Evolutionary conservation across 92 coral and sea anemone species (phyloP).

Genomic region (Actinostola sp.): DNA sequence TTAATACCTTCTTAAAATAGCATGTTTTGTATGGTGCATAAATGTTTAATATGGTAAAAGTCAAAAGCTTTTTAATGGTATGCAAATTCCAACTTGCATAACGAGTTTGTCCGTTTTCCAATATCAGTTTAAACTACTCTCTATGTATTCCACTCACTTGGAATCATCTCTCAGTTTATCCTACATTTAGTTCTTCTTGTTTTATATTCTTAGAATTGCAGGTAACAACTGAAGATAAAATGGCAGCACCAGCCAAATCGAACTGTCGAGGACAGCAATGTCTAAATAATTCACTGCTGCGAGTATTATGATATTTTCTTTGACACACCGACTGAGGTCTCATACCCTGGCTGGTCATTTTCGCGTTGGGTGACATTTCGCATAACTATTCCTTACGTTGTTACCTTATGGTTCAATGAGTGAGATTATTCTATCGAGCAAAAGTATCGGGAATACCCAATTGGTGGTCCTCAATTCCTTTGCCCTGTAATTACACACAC

Average conservation of each 20-base stretch:
- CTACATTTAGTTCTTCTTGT: too few relatives aligned
- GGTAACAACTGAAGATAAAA: too few relatives aligned
- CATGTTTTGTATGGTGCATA: constrained; percentile 1
- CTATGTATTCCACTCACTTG: too few relatives aligned
- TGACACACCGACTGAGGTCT: not conserved
- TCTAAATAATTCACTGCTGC: not conserved
- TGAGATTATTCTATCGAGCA: not conserved
- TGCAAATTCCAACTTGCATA: not conserved
- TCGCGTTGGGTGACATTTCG: constrained; percentile 12
- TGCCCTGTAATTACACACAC: constrained; percentile 4
- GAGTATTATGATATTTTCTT: not conserved
- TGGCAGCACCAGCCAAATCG: too few relatives aligned
- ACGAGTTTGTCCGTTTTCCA: not conserved
- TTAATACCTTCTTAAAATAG: not conserved
- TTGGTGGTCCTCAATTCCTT: constrained; percentile 3
- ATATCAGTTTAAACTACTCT: too few relatives aligned
- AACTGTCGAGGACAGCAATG: too few relatives aligned
- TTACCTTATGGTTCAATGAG: not conserved
- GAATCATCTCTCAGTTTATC: too few relatives aligned
- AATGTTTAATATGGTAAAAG: constrained; percentile 6
- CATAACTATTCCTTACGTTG: not conserved
- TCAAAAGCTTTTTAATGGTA: not conserved
- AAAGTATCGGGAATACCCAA: not conserved
- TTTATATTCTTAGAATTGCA: too few relatives aligned
- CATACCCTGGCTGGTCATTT: constrained; percentile 7